A percentile compares a stretch with the other conserved stretches of the same genome.
Conservation (phyloP, 1,140 invertebrate species). For the Zaprionus vittiger region DNA sequence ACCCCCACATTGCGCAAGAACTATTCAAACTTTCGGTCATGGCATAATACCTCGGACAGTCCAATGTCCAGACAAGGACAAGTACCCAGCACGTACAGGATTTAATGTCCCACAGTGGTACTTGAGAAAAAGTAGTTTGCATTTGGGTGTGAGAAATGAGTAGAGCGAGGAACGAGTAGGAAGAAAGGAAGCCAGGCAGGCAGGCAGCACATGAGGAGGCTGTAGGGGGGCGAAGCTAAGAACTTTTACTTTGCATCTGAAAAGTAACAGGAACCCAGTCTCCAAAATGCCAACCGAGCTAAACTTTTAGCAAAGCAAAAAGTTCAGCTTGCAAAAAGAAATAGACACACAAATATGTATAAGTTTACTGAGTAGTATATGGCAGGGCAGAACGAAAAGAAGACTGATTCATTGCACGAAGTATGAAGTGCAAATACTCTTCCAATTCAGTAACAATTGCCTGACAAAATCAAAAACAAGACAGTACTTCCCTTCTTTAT, state of each 20-base stretch:
- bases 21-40: constrained; percentile 79
- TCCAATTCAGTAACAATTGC: neutral
- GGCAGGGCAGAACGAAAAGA: constrained; percentile 61
- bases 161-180: constrained; percentile 13
- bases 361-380: constrained; percentile 52
- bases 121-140: constrained; percentile 81
- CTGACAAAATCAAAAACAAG: neutral
- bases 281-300: constrained; percentile 55
- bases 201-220: neutral
- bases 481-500: neutral
- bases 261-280: constrained; percentile 69
- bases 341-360: constrained; percentile 55
- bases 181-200: constrained; percentile 9
- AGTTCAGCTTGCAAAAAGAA: constrained; percentile 72
- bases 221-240: constrained; percentile 53
- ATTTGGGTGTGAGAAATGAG: constrained; percentile 47
- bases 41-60: constrained; percentile 76
- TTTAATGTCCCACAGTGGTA: constrained; percentile 82
- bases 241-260: constrained; percentile 79
- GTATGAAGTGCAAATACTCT: constrained; percentile 31
- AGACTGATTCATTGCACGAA: neutral
- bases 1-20: constrained; percentile 60
- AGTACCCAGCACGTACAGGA: constrained; percentile 69
- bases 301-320: constrained; percentile 77
- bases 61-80: constrained; percentile 54